These are phyloP conservation scores for Dolichopus griseipennis DNA, from an alignment of 2,888 invertebrate species.

Conservation along the genomic window DNA sequence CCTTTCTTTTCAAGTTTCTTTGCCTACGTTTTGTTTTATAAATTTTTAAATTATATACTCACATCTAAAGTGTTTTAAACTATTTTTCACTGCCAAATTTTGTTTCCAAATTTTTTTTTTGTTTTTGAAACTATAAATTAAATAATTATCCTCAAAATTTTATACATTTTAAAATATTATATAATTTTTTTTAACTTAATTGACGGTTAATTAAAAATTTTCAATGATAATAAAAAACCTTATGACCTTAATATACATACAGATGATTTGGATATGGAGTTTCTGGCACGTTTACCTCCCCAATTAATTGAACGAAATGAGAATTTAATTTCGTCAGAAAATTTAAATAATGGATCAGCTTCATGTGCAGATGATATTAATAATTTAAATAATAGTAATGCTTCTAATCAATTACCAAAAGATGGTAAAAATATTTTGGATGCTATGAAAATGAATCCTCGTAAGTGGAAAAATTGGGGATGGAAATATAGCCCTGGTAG, in stretches of 20 bases:
- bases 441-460: constrained; percentile 22
- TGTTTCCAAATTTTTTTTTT: neutral
- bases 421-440: constrained; percentile 13
- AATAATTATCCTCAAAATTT: neutral
- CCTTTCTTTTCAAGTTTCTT: neutral
- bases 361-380: constrained; percentile 14
- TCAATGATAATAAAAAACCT: neutral
- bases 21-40: neutral
- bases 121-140: too few relatives aligned
- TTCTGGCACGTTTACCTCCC: constrained; percentile 28
- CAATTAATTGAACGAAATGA: constrained; percentile 23
- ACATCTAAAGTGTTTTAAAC: neutral
- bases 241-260: constrained; percentile 9
- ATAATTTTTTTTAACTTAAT: neutral
- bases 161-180: too few relatives aligned
- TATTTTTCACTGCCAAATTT: neutral
- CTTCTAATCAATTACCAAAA: constrained; percentile 19
- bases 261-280: constrained; percentile 33
- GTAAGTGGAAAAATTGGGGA: constrained; percentile 30
- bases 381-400: constrained; percentile 18
- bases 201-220: neutral
- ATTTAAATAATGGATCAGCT: constrained; percentile 15
- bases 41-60: neutral
- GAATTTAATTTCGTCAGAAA: constrained; percentile 19
- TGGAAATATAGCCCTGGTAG: constrained; percentile 31